Evolutionary conservation across 2,797 vertebrate species (phyloP), one percentile per base, ranked within the genome.

Genomic region (Leptatherina wallacei): DNA sequence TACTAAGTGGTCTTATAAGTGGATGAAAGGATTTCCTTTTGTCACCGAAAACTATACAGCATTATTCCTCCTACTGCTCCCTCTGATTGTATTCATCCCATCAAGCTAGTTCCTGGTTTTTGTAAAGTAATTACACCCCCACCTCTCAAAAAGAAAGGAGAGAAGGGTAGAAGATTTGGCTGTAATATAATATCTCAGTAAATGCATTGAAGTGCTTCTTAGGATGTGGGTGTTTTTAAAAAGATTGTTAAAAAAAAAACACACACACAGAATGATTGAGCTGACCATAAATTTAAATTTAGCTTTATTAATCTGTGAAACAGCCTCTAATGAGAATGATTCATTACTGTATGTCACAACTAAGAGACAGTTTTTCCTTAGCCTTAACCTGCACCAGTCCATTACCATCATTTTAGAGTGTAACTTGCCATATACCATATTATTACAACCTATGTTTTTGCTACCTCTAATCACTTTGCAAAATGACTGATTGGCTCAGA

Each of bases 51-150:
- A 60, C 69, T 62, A 61, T 36, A 42, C 4, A 0, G 0, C 33
- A 56, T 73, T 68, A 63, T 63, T 52, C 71, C 55, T 18, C 59
- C 73, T 56, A n/a, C 52, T 35, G 29, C 52, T 69, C 58, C 24
- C 1, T 35, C 72, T 62, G n/a, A 56, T 38, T 62, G 35, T 38
- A 66, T 85, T 90, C 82, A 78, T 74, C 32, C 20, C 58, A 40
- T 64, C 36, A 70, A 55, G 33, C 73, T 30, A 60, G 22, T 86
- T 89, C 84, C 80, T 81, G 78, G 2, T 74, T 79, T 82, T 82
- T 85, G 74, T 85, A 27, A 20, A 29, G 16, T 3, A 75, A 83
- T 84, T 79, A 85, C 59, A n/a, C 42, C 82, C 68, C 33, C 61
- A 32, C 58, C 72, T 32, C 69, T 38, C 18, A 29, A n/a, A 20